A percentile compares a stretch with the other conserved stretches of the same genome.
Conservation (phyloP, 2,888 invertebrate genomes). For the Drosophila atroscutellata region DNA sequence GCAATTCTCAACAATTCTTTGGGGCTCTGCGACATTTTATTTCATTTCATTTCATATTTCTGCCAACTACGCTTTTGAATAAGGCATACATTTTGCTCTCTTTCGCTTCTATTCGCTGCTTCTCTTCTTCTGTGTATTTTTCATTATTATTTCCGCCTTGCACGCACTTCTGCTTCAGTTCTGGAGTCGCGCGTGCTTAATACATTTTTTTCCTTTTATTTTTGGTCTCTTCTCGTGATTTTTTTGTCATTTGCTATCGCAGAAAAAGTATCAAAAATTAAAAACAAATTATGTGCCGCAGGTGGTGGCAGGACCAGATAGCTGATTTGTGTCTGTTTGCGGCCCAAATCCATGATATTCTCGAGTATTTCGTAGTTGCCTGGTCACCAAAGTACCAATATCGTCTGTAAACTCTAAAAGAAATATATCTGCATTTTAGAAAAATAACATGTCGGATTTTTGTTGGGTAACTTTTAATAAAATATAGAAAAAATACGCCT, state of each 20-base stretch:
- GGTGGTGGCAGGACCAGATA: not conserved
- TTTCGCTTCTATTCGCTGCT: slow-evolving; percentile 14
- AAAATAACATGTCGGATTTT: not conserved
- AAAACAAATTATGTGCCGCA: slow-evolving; percentile 67
- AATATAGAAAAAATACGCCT: not conserved
- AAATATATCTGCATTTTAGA: not conserved
- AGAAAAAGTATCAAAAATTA: slow-evolving; percentile 60
- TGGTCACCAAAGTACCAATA: not conserved
- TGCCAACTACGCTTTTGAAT: slow-evolving; percentile 63
- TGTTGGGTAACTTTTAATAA: not conserved
- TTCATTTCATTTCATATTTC: slow-evolving; percentile 75
- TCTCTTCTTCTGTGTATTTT: slow-evolving; percentile 3
- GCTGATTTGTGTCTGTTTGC: slow-evolving; percentile 12
- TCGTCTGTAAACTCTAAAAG: not conserved
- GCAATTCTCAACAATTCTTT: slow-evolving; percentile 72
- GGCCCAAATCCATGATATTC: slow-evolving; percentile 5
- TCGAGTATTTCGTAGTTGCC: not conserved
- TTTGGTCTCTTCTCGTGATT: slow-evolving; percentile 14
- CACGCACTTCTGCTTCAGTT: slow-evolving; percentile 58
- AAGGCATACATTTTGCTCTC: slow-evolving; percentile 59
- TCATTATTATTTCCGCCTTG: slow-evolving; percentile 13
- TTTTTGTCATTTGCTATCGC: slow-evolving; percentile 57
- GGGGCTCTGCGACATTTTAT: slow-evolving; percentile 50
- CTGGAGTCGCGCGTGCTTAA: slow-evolving; percentile 58
- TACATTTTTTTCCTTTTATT: slow-evolving; percentile 50